phyloP scores from a whole-genome alignment of 2,888 invertebrate genomes.

The Anthophora plumipes region DNA sequence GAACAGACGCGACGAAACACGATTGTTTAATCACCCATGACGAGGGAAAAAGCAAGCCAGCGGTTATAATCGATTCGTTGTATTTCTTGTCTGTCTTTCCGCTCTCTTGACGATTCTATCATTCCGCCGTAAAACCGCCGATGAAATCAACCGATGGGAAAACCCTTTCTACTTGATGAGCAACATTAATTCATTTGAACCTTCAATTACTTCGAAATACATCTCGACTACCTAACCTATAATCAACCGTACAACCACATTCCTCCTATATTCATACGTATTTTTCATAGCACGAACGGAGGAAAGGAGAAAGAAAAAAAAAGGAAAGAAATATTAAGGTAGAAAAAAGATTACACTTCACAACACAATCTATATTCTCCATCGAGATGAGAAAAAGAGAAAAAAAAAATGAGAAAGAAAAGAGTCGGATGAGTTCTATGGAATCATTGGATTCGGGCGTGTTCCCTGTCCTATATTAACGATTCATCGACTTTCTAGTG shows the following conservation, averaged over 20 bases:
- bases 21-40: conserved; percentile 60
- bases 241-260: neutral
- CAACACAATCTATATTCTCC: no score
- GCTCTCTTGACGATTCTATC: conserved; percentile 41
- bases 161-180: conserved; percentile 12
- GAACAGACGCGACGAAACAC: conserved; percentile 52
- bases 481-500: conserved; percentile 59
- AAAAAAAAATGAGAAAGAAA: neutral
- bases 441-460: conserved; percentile 39
- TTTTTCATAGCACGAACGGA: neutral
- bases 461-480: conserved; percentile 51
- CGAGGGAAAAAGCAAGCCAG: conserved; percentile 52
- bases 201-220: neutral
- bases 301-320: neutral
- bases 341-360: no score
- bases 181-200: neutral
- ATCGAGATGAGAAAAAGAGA: neutral
- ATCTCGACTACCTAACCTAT: neutral
- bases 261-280: no score
- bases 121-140: neutral
- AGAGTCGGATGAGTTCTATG: conserved; percentile 1
- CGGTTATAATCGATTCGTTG: conserved; percentile 53
- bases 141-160: neutral
- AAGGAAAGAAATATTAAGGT: no score
- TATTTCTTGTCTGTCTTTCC: conserved; percentile 57